A percentile compares a stretch with the other conserved stretches of the same genome.
These are phyloP conservation scores for Heliconius melpomene DNA, from an alignment of 1,140 invertebrate species.

Conservation along the genomic window DNA sequence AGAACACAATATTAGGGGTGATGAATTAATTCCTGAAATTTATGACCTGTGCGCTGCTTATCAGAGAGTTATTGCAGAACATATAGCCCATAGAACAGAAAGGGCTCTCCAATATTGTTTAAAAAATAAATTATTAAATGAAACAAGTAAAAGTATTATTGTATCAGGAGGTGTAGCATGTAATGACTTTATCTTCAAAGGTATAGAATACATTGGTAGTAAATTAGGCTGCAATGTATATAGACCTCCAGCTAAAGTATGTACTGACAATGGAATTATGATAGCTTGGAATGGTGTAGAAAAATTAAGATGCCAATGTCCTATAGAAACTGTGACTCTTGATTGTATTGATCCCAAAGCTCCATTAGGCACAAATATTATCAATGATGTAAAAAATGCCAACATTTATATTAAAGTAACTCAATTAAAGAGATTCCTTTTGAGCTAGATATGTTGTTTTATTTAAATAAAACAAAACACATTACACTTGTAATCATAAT, in stretches of 20 bases:
- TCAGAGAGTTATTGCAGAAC: constrained; percentile 87
- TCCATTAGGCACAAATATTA: constrained; percentile 56
- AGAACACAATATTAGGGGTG: constrained; percentile 79
- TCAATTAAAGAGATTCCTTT: constrained; percentile 46
- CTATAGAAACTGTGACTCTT: constrained; percentile 40
- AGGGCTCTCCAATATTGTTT: constrained; percentile 90
- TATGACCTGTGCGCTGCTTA: constrained; percentile 93
- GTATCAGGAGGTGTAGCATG: constrained; percentile 98
- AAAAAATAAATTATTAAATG: constrained; percentile 82
- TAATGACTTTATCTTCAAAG: constrained; percentile 90
- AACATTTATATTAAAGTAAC: constrained; percentile 58
- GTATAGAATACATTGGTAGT: constrained; percentile 86
- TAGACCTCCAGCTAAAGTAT: constrained; percentile 92
- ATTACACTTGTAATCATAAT: background rate
- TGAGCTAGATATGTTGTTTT: background rate
- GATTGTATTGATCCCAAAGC: constrained; percentile 57
- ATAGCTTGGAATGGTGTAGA: constrained; percentile 99
- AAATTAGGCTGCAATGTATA: constrained; percentile 85
- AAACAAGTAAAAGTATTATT: constrained; percentile 83
- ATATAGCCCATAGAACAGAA: constrained; percentile 91
- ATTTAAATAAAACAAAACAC: background rate
- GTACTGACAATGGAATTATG: constrained; percentile 99
- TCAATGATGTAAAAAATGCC: constrained; percentile 55
- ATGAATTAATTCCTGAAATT: constrained; percentile 89
- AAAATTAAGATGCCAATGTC: constrained; percentile 76